Base-by-base conservation (phyloP, 2,113 vertebrate genomes). In the Takifugu bimaculatus region DNA sequence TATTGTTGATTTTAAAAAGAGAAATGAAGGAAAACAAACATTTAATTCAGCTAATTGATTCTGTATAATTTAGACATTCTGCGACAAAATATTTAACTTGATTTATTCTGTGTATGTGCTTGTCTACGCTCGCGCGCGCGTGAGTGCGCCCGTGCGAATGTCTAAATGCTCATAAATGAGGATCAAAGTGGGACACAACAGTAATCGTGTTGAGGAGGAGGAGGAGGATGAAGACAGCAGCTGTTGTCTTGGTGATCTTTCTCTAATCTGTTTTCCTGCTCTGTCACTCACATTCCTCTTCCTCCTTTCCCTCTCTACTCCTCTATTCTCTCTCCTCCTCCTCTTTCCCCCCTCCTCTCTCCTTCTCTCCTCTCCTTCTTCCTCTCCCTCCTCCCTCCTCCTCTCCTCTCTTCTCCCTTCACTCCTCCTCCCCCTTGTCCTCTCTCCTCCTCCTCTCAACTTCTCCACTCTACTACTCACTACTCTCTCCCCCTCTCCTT, bases 161-260 rank as follows among this genome's bases (percentile, higher is more conserved):
- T 85, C 87, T 82, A 75, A 89, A 77, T 78, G 76, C 91, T 85
- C 91, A 91, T 92, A 93, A 91, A 92, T 90, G 91, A 90, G 91
- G 91, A 92, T 93, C 71, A 75, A 65, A 74, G 66, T 48, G 60
- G 87, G 87, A 80, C 80, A 87, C 88, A 90, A 88, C 85, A 86
- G 84, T 89, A 88, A 90, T 90, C 90, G 87, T 87, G 89, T 82
- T 84, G 82, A 53, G 70, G 57, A 25, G 65, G 47, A 78, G 44
- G 57, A 27, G 44, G 48, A 61, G 76, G 60, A 58, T 75, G 62
- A 73, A 71, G 87, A 90, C 90, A 89, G 90, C 91, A 91, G 91
- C 88, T 91, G 88, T 84, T 90, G 85, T 74, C 76, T 50, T 75
- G 86, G 47, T 77, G 68, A 83, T 81, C 75, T 68, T 60, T 26